Evolutionary conservation across 1,140 invertebrate genomes (phyloP).

Genomic region (Riptortus pedestris): DNA sequence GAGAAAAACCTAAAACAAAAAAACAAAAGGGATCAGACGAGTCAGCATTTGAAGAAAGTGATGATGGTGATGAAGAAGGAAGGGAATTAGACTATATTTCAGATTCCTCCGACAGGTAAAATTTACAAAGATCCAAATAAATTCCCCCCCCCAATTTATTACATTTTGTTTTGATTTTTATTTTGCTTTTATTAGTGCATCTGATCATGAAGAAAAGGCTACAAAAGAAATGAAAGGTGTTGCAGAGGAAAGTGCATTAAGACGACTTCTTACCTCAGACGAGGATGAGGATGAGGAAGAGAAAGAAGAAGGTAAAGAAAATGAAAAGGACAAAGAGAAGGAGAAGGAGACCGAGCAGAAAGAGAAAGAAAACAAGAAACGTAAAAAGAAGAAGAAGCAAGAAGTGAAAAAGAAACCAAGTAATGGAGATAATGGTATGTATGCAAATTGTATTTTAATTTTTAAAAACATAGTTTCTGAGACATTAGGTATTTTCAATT

Average conservation of each 20-base stretch:
- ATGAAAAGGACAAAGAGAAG: constrained; percentile 40
- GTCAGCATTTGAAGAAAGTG: constrained; percentile 88
- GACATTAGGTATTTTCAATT: too few relatives aligned
- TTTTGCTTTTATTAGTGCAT: constrained; percentile 44
- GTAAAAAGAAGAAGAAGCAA: constrained; percentile 46
- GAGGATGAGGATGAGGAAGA: constrained; percentile 79
- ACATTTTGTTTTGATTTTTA: constrained; percentile 20
- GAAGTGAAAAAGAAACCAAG: constrained; percentile 23
- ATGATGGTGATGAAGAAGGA: constrained; percentile 92
- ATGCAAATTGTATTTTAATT: neutral
- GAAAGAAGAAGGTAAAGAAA: constrained; percentile 55
- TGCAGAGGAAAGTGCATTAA: constrained; percentile 71
- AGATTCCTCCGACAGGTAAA: constrained; percentile 60
- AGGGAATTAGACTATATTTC: constrained; percentile 79
- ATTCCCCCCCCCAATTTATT: too few relatives aligned
- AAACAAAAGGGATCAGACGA: constrained; percentile 65
- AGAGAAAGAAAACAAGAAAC: constrained; percentile 48
- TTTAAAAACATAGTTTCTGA: too few relatives aligned
- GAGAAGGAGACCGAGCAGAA: constrained; percentile 46
- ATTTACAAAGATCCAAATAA: neutral
- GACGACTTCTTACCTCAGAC: constrained; percentile 78
- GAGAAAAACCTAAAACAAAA: constrained; percentile 53
- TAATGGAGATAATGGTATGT: constrained; percentile 25
- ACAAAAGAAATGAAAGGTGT: constrained; percentile 57
- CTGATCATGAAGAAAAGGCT: constrained; percentile 61